Evolutionary conservation across 2,797 vertebrate species (phyloP), one percentile per base, ranked within the genome.

Genomic region (Salmo trutta): DNA sequence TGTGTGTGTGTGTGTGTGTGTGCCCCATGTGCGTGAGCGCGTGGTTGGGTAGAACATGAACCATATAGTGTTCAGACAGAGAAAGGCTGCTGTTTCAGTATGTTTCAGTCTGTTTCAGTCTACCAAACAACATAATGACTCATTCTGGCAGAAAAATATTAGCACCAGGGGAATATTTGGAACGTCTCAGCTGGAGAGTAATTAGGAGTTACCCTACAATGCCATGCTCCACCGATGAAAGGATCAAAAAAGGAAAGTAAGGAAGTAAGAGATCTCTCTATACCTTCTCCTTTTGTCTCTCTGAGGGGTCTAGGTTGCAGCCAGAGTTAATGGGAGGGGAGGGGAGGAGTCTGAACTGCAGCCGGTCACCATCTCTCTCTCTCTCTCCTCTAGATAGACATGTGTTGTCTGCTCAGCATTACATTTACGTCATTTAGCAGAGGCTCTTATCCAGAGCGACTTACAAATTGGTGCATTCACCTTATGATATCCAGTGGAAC

Each of bases 121-220:
- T 96, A 94, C 94, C 95, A 95, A 95, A 96, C 94, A 95, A 94
- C 91, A 92, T 93, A 95, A 96, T 95, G 95, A 94, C 94, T 96
- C 96, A 95, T 93, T 95, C 95, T 96, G 94, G 95, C 96, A 96
- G 95, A 95, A 95, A 96, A 96, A 96, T 96, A 98, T 96, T 95
- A 97, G 94, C 92, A 95, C 94, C 94, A 88, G 93, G 96, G 97
- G 96, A 97, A 96, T 96, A 96, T 95, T 94, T 94, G 95, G 94
- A 96, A 94, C 89, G 87, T 94, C 95, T 94, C 94, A 92, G 94
- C 88, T 93, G 93, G 93, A 95, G 95, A 96, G 95, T 97, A 98
- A 98, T 98, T 98, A 98, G 95, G 93, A 95, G 95, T 94, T 95
- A 96, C 96, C 95, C 95, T 96, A 96, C 95, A 95, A 93, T 91